Base-by-base conservation (phyloP, 1,140 invertebrate genomes). In the Drosophila lacertosa region DNA sequence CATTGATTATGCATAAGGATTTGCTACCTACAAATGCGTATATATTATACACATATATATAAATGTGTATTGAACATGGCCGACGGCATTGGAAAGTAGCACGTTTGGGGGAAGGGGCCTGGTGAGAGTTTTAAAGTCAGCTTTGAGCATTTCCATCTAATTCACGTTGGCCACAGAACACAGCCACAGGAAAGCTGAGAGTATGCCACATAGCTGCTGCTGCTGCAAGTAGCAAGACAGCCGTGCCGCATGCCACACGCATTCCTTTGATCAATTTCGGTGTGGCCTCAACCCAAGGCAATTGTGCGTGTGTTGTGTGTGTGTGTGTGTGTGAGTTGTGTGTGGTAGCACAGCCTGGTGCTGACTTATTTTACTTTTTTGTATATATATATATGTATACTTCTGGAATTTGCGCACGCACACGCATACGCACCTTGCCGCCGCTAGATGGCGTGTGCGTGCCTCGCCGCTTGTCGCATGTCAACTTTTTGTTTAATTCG, bases 231-330 rank as follows among this genome's bases (percentile, higher is more conserved):
- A 24, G n/a, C 50, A 26, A n/a, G n/a, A 26, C 29, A 40, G 54
- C 22, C 29, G 26, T 33, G 29, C 51, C 60, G 45, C 60, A 54
- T 59, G 44, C 63, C 59, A 66, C 62, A 76, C 50, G 42, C 74
- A 79, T 79, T 73, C 69, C 76, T 79, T 79, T 79, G 74, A 79
- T 79, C 63, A 77, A 69, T 73, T 77, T 68, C 29, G 18, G 32
- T 26, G 18, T 16, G 15, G 5, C 32, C 32, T 15, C 18, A 33
- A 66, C 37, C 33, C 22, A 45, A 29, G 62, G 54, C 67, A 72
- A 60, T 42, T 50, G 51, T 67, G 57, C 51, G 48, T n/a, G 22
- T 10, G 29, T 15, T 60, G 48, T n/a, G 22, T 10, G 29, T 15
- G 47, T 53, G 57, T 57, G 63, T 65, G 59, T 67, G 37, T 20